Evolutionary conservation across 2,113 vertebrate species (phyloP).

Genomic region (Oryzias celebensis): DNA sequence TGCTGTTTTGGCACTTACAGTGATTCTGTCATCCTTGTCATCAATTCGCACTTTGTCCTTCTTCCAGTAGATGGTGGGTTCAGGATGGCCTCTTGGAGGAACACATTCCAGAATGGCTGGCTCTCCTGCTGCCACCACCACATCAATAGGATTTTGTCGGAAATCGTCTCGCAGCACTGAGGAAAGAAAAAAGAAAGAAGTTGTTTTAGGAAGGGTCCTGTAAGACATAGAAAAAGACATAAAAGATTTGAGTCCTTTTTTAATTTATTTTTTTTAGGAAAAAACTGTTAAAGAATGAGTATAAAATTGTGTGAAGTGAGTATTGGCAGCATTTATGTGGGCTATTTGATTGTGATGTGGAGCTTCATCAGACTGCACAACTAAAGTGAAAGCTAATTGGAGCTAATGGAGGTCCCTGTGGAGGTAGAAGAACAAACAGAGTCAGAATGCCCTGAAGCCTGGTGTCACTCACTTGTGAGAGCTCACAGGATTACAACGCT

Average conservation of each 20-base stretch:
- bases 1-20: conserved; percentile 75
- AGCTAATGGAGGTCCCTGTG: conserved; percentile 70
- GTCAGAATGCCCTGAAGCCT: conserved; percentile 67
- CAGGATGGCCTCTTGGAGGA: conserved; percentile 94
- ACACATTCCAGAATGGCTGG: conserved; percentile 96
- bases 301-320: conserved; percentile 8
- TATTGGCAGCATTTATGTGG: conserved; percentile 6
- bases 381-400: conserved; percentile 71
- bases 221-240: background rate
- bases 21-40: conserved; percentile 93
- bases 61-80: conserved; percentile 98
- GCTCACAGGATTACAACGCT: conserved; percentile 39
- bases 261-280: background rate
- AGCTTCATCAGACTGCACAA: conserved; percentile 58
- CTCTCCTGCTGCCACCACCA: conserved; percentile 94
- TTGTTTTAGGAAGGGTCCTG: background rate
- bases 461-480: conserved; percentile 70
- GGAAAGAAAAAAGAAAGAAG: conserved; percentile 1
- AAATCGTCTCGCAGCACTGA: conserved; percentile 97
- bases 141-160: conserved; percentile 94
- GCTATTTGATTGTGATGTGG: conserved; percentile 46
- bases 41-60: conserved; percentile 96
- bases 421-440: conserved; percentile 74
- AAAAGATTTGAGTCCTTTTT: background rate
- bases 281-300: background rate